Evolutionary conservation across 2,888 invertebrate species (phyloP).

Genomic region (Lingula anatina): DNA sequence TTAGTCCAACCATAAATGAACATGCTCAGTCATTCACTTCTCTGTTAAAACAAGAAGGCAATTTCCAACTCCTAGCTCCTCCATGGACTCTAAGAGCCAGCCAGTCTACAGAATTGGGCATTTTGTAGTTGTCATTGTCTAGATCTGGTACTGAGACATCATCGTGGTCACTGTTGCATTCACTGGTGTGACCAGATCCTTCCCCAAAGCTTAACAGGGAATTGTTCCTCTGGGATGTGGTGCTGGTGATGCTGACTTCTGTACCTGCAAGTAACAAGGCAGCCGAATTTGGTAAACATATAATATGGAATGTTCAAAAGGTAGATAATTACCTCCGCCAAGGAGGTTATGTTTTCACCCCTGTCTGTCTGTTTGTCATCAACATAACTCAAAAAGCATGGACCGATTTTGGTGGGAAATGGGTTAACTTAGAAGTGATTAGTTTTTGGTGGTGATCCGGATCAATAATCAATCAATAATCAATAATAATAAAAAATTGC

Average conservation of each 20-base stretch:
- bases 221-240: background rate
- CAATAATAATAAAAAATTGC: too few relatives aligned
- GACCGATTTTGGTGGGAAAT: too few relatives aligned
- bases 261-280: background rate
- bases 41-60: conserved; percentile 38
- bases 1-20: too few relatives aligned
- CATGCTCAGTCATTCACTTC: conserved; percentile 42
- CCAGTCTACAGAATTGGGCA: conserved; percentile 45
- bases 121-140: conserved; percentile 27
- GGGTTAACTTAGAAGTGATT: too few relatives aligned
- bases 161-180: conserved; percentile 62
- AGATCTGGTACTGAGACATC: conserved; percentile 65
- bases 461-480: too few relatives aligned
- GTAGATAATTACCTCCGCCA: too few relatives aligned
- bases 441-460: too few relatives aligned
- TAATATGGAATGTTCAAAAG: background rate
- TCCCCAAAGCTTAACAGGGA: background rate
- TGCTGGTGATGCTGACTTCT: background rate
- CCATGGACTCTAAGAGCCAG: conserved; percentile 41
- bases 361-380: too few relatives aligned
- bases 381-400: too few relatives aligned
- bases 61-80: conserved; percentile 35
- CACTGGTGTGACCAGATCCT: conserved; percentile 1
- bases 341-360: too few relatives aligned
- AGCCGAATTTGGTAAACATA: background rate